Evolutionary conservation across 92 coral and sea anemone species (phyloP).

Genomic region (Porites rus): DNA sequence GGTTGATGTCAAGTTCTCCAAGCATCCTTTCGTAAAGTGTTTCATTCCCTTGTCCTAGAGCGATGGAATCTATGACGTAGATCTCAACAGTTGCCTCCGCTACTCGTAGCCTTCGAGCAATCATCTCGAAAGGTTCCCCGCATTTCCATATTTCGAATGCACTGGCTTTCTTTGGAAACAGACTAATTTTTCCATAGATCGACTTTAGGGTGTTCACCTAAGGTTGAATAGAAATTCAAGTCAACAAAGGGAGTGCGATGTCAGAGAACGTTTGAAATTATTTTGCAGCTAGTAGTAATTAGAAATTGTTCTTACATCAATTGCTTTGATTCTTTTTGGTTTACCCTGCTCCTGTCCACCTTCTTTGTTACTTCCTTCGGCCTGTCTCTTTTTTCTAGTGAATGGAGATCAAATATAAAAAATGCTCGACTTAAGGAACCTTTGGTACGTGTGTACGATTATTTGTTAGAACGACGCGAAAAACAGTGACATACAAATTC

Average conservation of each 20-base stretch:
- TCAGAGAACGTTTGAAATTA: not conserved
- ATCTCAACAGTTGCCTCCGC: constrained; percentile 29
- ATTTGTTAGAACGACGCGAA: not conserved
- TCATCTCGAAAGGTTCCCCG: constrained; percentile 13
- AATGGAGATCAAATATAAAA: not conserved
- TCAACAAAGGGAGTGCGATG: not conserved
- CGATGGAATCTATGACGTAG: constrained; percentile 24
- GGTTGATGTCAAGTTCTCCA: constrained; percentile 16
- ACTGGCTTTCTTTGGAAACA: not conserved
- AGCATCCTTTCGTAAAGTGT: constrained; percentile 7
- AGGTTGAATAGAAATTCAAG: not conserved
- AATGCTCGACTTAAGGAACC: not conserved
- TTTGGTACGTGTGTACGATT: not conserved
- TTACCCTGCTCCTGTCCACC: not conserved
- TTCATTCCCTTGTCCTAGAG: constrained; percentile 4
- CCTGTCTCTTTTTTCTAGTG: not conserved
- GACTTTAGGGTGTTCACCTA: not conserved
- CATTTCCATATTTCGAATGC: not conserved
- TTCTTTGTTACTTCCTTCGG: not conserved
- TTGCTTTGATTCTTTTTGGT: not conserved
- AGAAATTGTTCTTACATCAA: not conserved
- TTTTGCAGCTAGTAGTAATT: not conserved
- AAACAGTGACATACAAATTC: not conserved
- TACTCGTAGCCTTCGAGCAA: constrained; percentile 21
- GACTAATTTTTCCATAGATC: not conserved